A percentile compares a stretch with the other conserved stretches of the same genome.
Conservation (phyloP, 1,140 invertebrate genomes). For the Chymomyza costata region DNA sequence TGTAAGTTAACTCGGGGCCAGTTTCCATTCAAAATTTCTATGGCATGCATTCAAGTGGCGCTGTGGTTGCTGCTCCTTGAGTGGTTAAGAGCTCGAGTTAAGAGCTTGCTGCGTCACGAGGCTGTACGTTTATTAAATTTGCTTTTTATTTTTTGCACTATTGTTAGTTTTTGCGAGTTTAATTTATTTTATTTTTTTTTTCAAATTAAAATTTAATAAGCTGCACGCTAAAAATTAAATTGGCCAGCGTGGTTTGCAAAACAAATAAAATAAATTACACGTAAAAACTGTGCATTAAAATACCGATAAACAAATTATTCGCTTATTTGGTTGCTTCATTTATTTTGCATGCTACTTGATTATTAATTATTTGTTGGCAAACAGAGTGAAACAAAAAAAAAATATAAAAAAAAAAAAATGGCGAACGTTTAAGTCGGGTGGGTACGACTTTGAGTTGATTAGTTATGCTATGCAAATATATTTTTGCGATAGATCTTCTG, state of each 20-base stretch:
- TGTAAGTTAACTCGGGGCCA: constrained; percentile 41
- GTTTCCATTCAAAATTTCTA: constrained; percentile 55
- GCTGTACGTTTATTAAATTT: constrained; percentile 42
- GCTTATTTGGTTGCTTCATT: constrained; percentile 18
- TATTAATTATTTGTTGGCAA: too few relatives aligned
- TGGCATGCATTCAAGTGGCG: constrained; percentile 50
- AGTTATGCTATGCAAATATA: too few relatives aligned
- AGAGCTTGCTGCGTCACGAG: too few relatives aligned
- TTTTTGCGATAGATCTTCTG: too few relatives aligned
- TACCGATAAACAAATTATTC: constrained; percentile 33
- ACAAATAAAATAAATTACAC: too few relatives aligned
- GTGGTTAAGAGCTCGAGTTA: constrained; percentile 35
- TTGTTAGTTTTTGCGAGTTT: not conserved
- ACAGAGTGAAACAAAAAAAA: too few relatives aligned
- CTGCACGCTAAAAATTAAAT: constrained; percentile 27
- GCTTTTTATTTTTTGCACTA: constrained; percentile 42
- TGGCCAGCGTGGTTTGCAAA: constrained; percentile 10
- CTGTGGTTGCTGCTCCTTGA: constrained; percentile 39
- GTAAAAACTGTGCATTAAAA: too few relatives aligned
- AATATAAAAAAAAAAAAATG: too few relatives aligned
- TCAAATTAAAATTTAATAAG: constrained; percentile 37
- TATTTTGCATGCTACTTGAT: constrained; percentile 4
- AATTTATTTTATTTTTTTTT: too few relatives aligned
- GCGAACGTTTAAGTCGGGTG: too few relatives aligned
- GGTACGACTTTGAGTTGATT: too few relatives aligned